Base-by-base conservation (phyloP, 2,113 vertebrate genomes). In the Crotophaga sulcirostris region DNA sequence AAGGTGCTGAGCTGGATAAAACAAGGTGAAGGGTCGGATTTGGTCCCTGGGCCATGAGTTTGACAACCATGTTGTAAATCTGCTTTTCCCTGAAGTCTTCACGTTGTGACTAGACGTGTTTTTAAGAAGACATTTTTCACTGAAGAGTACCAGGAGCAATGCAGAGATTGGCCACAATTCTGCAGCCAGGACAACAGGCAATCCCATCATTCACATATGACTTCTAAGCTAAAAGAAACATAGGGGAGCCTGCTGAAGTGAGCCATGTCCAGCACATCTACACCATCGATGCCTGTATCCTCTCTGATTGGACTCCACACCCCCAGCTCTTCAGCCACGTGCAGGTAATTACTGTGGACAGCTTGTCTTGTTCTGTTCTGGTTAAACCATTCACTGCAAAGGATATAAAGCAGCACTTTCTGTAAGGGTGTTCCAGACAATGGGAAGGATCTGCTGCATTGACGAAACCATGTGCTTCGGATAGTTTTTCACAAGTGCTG, bases 321-420 rank as follows among this genome's bases (percentile, higher is more conserved):
- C 10, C 19, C 8, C 10, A 4, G 34, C 31, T 68, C 47, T 68
- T 47, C 73, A 49, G 47, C 75, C 18, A 9, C 2, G 13, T 12
- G 34, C 58, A 67, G 42, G 18, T 40, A 19, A 0, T 25, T 21
- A 13, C 3, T 89, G 45, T 23, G n/a, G 24, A 59, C 2, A 15
- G 44, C 21, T 58, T 38, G 45, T 55, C 18, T 21, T 5, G 3
- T 6, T 47, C 3, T 3, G 13, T 8, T 79, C 24, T 12, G 56
- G 52, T 29, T 17, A 16, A 77, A 9, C 20, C 29, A 26, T 17
- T 63, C 44, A 10, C 60, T 51, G 33, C 58, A 78, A 98, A 99
- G 99, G 99, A 99, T 99, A 99, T 99, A 99, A 99, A 92, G 99
- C 98, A 10, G 99, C 99, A 42, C 99, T 99, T 95, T 99, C 99